phyloP scores from a whole-genome alignment of 2,888 invertebrate genomes.

The Aphodius sticticus region DNA sequence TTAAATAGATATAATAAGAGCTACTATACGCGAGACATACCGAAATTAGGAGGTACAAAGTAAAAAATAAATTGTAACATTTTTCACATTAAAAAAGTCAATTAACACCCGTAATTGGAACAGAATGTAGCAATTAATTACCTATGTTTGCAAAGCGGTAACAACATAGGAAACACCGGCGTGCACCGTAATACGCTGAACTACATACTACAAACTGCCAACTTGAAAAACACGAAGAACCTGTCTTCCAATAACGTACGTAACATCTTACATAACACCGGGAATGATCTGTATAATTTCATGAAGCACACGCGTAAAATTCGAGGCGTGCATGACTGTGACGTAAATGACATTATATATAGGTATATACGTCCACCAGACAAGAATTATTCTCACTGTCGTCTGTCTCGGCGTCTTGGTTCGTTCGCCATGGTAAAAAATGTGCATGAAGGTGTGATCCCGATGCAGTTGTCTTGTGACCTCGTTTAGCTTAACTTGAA shows the following conservation, averaged over 20 bases:
- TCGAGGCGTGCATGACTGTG: not conserved
- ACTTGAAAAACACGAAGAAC: not conserved
- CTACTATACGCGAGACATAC: not conserved
- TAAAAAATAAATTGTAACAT: not conserved
- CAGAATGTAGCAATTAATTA: slow-evolving; percentile 4
- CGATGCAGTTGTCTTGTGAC: no score
- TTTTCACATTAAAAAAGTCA: not conserved
- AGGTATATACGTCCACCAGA: not conserved
- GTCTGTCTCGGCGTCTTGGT: no score
- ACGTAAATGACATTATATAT: not conserved
- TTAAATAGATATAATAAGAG: no score
- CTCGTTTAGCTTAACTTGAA: not conserved
- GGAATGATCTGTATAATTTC: not conserved
- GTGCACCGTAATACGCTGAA: not conserved
- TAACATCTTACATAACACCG: not conserved
- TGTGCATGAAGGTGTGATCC: no score
- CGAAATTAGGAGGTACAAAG: not conserved
- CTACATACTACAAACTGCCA: not conserved
- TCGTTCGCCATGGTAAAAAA: no score
- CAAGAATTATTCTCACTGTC: not conserved
- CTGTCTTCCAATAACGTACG: not conserved
- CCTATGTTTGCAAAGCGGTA: not conserved
- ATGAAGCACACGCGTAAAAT: not conserved
- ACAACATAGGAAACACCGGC: not conserved
- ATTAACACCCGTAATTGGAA: not conserved